Percentiles rank a stretch among this genome's conserved stretches.
These are phyloP conservation scores for Oppia nitens DNA, from an alignment of 1,140 invertebrate species.

Conservation along the genomic window DNA sequence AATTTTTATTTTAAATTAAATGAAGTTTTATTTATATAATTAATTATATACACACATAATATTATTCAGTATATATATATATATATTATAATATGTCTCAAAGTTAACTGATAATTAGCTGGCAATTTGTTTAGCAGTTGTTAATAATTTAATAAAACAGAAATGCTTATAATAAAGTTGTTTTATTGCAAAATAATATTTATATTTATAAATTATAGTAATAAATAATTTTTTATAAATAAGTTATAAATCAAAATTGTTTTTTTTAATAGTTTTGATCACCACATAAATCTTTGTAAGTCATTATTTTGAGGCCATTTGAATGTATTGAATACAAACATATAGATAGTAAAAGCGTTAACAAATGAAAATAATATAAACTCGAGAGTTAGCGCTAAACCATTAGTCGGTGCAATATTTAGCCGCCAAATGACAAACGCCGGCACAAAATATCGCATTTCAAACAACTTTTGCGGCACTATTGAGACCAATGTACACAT, in stretches of 20 bases:
- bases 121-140: too few relatives aligned
- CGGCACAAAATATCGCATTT: conserved; percentile 84
- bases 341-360: conserved; percentile 55
- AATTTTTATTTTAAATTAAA: too few relatives aligned
- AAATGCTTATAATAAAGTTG: neutral
- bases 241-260: too few relatives aligned
- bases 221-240: too few relatives aligned
- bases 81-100: too few relatives aligned
- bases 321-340: conserved; percentile 68
- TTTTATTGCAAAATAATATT: neutral
- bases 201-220: too few relatives aligned
- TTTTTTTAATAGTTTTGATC: too few relatives aligned
- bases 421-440: conserved; percentile 72
- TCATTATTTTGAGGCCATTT: conserved; percentile 50
- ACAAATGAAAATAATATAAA: conserved; percentile 47
- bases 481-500: conserved; percentile 42
- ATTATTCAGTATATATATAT: too few relatives aligned
- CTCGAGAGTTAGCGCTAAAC: conserved; percentile 44
- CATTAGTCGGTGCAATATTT: conserved; percentile 38
- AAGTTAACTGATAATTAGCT: too few relatives aligned
- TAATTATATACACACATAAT: too few relatives aligned
- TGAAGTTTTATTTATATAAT: too few relatives aligned
- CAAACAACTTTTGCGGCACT: conserved; percentile 66
- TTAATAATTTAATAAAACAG: too few relatives aligned
- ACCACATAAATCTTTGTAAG: conserved; percentile 85